These are phyloP conservation scores for Lomographa bimaculata DNA, from an alignment of 2,888 invertebrate genomes.

Conservation along the genomic window DNA sequence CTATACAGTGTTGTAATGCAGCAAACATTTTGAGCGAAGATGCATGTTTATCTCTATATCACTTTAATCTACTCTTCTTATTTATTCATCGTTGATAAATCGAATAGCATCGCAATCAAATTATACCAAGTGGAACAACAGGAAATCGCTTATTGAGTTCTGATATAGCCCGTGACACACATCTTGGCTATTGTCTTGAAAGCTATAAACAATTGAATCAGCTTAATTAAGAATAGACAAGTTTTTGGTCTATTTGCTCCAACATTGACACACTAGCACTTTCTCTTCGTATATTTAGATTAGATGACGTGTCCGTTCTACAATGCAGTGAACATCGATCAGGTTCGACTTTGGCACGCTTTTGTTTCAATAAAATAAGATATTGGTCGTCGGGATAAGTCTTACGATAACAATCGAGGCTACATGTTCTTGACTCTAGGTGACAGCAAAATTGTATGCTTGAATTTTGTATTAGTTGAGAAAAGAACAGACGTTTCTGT, in stretches of 20 bases:
- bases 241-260: constrained; percentile 45
- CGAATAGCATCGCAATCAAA: no score
- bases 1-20: no score
- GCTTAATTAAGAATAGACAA: constrained; percentile 40
- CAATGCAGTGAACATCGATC: constrained; percentile 49
- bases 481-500: no score
- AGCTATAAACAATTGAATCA: constrained; percentile 11
- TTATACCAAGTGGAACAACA: no score
- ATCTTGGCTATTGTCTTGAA: constrained; percentile 9
- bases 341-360: constrained; percentile 53
- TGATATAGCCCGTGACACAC: constrained; percentile 9
- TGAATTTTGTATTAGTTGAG: no score
- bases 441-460: no score
- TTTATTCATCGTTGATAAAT: no score
- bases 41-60: no score
- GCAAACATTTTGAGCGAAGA: no score
- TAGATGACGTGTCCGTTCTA: constrained; percentile 42
- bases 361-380: constrained; percentile 14
- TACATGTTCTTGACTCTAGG: no score
- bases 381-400: constrained; percentile 11
- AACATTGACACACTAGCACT: constrained; percentile 71
- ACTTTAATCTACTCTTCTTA: no score
- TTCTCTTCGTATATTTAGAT: constrained; percentile 54
- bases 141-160: constrained; percentile 4
- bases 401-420: constrained; percentile 14